Percentiles rank a stretch among this genome's conserved stretches.
These are phyloP conservation scores for Gallinago paraguaiae DNA, from an alignment of 2,113 vertebrate genomes.

Conservation along the genomic window DNA sequence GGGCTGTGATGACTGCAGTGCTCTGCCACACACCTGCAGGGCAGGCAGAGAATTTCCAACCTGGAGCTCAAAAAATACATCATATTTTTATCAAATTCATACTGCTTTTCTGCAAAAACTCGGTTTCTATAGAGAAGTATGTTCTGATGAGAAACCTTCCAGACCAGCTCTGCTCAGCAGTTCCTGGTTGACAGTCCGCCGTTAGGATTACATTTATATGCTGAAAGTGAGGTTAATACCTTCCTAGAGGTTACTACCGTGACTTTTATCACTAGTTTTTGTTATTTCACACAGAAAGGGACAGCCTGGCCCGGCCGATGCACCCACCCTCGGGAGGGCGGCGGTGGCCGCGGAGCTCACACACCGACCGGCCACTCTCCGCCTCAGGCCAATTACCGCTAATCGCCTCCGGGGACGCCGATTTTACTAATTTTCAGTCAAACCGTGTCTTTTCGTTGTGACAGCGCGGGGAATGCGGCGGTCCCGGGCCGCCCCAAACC, in stretches of 20 bases:
- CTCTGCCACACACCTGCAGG: neutral
- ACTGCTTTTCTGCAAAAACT: neutral
- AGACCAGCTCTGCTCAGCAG: neutral
- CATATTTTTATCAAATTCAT: neutral
- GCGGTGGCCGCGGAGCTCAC: neutral
- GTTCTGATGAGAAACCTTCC: neutral
- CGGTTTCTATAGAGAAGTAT: neutral
- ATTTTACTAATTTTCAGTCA: accelerated
- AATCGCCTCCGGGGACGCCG: accelerated
- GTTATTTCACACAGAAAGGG: accelerated
- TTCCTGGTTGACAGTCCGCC: neutral
- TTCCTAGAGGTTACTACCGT: accelerated
- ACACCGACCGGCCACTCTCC: neutral
- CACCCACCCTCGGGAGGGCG: neutral
- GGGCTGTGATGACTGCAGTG: neutral
- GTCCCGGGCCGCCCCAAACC: neutral
- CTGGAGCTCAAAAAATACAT: neutral
- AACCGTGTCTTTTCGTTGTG: accelerated
- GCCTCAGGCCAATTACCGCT: neutral
- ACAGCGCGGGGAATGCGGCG: neutral
- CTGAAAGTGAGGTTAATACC: accelerated
- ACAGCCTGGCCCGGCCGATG: no score
- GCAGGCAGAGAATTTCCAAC: accelerated
- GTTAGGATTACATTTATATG: accelerated
- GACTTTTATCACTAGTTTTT: accelerated